These are phyloP conservation scores for Diadophis punctatus DNA, from an alignment of 2,113 vertebrate species.

Conservation along the genomic window DNA sequence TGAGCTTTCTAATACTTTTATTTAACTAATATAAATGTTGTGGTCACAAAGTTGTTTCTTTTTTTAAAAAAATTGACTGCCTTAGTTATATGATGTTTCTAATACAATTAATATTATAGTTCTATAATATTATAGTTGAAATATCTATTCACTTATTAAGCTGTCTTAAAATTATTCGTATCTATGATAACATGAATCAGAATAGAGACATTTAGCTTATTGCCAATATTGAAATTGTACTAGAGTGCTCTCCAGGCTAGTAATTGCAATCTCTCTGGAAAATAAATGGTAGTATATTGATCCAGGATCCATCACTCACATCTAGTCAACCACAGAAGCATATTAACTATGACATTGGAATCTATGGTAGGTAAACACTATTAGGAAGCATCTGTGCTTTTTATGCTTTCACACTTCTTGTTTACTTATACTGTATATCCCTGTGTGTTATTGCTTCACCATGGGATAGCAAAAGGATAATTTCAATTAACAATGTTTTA, in stretches of 20 bases:
- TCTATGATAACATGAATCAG: conserved; percentile 40
- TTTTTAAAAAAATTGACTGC: not conserved
- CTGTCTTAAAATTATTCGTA: conserved; percentile 55
- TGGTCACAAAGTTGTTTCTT: not conserved
- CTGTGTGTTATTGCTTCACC: not conserved
- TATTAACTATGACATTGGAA: conserved; percentile 42
- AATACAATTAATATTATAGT: conserved; percentile 25
- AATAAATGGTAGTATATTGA: conserved; percentile 63
- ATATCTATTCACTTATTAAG: conserved; percentile 43
- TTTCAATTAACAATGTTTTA: not conserved
- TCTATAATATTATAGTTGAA: conserved; percentile 28
- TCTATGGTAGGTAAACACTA: conserved; percentile 46
- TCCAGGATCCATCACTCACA: conserved; percentile 46
- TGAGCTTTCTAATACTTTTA: conserved; percentile 26
- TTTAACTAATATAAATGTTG: conserved; percentile 42
- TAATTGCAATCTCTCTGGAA: conserved; percentile 65
- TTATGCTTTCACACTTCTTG: conserved; percentile 45
- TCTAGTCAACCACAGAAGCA: conserved; percentile 48
- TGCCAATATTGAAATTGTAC: conserved; percentile 65
- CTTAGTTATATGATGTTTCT: conserved; percentile 6
- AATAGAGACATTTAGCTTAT: conserved; percentile 62
- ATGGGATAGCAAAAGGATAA: not conserved
- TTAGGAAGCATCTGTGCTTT: conserved; percentile 26
- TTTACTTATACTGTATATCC: conserved; percentile 29
- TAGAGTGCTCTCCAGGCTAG: conserved; percentile 54